Base-by-base conservation (phyloP, 2,113 vertebrate species). In the Cyanoramphus novaezelandiae region DNA sequence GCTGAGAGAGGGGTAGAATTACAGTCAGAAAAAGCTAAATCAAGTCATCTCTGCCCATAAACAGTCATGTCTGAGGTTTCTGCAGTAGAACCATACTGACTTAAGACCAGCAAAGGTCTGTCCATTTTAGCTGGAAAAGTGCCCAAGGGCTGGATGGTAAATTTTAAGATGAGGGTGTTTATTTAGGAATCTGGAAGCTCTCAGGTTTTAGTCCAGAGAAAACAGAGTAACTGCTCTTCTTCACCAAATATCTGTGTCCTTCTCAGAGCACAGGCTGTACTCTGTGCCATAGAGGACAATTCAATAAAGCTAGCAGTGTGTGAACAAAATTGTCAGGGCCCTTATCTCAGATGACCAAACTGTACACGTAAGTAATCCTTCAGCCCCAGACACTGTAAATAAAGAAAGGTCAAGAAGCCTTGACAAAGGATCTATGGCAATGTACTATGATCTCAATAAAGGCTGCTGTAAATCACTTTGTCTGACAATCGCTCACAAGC, bases 291-390 rank as follows among this genome's bases (percentile, higher is more conserved):
- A 76, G 83, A 47, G 69, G 80, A 94, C 74, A 87, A 84, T 76
- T 93, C 88, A 91, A 85, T 93, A 88, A 86, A 95, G 86, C 79
- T 53, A 94, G 77, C 53, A 82, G 86, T 15, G 77, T 82, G 69
- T 91, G 92, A 96, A 87, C 8, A 2, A 88, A 92, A 91, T 65
- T 93, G 67, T 76, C 65, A 85, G 41, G n/a, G 31, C 33, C 10
- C 69, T 97, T 93, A 84, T 95, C 91, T 84, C 47, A 72, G 84
- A 88, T 87, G 82, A 92, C 57, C 80, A 91, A 89, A 96, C 65
- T 18, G 63, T 65, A 29, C 74, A 55, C 6, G 1, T 46, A 86
- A 82, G 88, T 80, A 91, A 95, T 95, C 70, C 57, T 94, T 96
- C 81, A 88, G 17, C 37, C 15, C n/a, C 25, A 27, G 53, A 65